phyloP scores from a whole-genome alignment of 2,888 invertebrate species.

The Cheilosia impressa region DNA sequence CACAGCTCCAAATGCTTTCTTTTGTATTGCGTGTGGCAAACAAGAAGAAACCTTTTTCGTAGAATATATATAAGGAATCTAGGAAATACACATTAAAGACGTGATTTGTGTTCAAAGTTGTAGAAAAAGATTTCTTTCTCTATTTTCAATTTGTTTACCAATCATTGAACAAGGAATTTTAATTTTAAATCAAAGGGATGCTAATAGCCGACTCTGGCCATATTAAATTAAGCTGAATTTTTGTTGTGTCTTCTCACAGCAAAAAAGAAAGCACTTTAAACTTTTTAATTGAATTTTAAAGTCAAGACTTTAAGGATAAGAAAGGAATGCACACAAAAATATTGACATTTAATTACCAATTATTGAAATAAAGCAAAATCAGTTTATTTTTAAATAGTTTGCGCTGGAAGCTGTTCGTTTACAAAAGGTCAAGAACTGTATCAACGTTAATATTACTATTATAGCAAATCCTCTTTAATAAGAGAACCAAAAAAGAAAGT shows the following conservation, averaged over 20 bases:
- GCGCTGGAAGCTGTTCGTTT: no score
- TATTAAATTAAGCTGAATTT: constrained; percentile 8
- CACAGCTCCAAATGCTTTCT: constrained; percentile 15
- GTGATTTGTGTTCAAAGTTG: constrained; percentile 44
- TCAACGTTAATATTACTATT: no score
- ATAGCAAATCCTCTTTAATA: no score
- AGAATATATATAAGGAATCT: constrained; percentile 9
- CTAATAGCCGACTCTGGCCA: constrained; percentile 12
- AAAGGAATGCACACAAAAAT: not conserved
- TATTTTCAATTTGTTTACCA: constrained; percentile 42
- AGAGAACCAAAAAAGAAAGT: no score
- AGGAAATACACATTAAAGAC: constrained; percentile 35
- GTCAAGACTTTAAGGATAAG: not conserved
- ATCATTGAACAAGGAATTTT: constrained; percentile 36
- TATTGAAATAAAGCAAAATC: no score
- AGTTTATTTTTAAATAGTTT: no score
- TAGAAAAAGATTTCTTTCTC: constrained; percentile 8
- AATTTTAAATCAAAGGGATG: constrained; percentile 29
- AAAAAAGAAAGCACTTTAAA: not conserved
- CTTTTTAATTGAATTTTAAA: constrained; percentile 24
- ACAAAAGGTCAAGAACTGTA: no score
- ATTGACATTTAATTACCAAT: not conserved
- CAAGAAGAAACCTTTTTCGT: not conserved
- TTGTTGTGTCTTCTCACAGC: not conserved
- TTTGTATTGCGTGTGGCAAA: constrained; percentile 1